Percentiles rank a stretch among this genome's conserved stretches.
phyloP scores from a whole-genome alignment of 2,888 invertebrate genomes.

The Tetragnatha montana region DNA sequence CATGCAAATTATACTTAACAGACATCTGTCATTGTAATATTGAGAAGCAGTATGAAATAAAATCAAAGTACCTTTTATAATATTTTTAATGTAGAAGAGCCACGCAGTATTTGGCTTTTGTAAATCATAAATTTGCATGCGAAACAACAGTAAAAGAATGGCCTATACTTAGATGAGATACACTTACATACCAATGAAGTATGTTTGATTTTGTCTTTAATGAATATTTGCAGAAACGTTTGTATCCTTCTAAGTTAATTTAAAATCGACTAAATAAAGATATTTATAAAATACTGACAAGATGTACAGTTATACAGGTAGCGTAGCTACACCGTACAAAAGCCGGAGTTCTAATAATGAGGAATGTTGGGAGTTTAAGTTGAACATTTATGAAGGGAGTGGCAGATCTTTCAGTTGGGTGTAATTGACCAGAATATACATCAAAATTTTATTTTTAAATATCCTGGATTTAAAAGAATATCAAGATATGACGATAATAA shows the following conservation, averaged over 20 bases:
- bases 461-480: no score
- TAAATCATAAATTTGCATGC: slow-evolving; percentile 44
- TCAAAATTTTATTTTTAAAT: no score
- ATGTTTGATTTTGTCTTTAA: slow-evolving; percentile 25
- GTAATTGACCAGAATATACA: no score
- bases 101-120: slow-evolving; percentile 4
- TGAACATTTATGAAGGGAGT: no score
- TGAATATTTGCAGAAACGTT: background rate
- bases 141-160: slow-evolving; percentile 7
- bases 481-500: no score
- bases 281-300: no score
- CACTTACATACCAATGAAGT: slow-evolving; percentile 27
- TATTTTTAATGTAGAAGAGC: slow-evolving; percentile 39
- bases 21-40: background rate
- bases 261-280: no score
- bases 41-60: slow-evolving; percentile 21
- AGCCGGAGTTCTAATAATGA: no score
- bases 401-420: no score
- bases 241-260: background rate
- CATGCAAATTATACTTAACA: background rate
- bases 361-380: no score
- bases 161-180: slow-evolving; percentile 17
- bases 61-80: slow-evolving; percentile 64
- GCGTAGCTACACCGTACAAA: no score
- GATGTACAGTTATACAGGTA: no score